Percentiles rank a stretch among this genome's conserved stretches.
These are phyloP conservation scores for Grammomys surdaster DNA, from an alignment of 2,113 vertebrate genomes.

Conservation along the genomic window DNA sequence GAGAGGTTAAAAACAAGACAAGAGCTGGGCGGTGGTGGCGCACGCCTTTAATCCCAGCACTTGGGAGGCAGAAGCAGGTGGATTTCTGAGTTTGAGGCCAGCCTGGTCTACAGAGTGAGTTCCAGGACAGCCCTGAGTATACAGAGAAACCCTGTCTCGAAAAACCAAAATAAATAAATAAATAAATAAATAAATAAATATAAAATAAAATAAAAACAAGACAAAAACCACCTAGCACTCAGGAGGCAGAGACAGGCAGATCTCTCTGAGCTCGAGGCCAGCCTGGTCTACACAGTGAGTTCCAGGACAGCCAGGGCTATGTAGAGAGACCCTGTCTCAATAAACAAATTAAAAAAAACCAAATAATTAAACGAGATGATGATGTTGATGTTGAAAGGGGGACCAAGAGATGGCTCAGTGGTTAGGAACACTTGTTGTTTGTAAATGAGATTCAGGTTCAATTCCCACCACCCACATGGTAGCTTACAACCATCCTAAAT, in stretches of 20 bases:
- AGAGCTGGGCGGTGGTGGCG: too few species aligned
- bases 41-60: too few species aligned
- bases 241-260: background rate
- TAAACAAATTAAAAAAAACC: background rate
- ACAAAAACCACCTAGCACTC: background rate
- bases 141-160: too few species aligned
- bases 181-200: too few species aligned
- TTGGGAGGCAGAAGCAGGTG: too few species aligned
- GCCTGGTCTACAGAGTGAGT: too few species aligned
- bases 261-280: background rate
- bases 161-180: too few species aligned
- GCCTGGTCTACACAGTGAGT: background rate
- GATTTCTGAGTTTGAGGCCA: too few species aligned
- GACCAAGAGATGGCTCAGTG: background rate
- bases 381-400: too few species aligned
- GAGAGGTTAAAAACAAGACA: too few species aligned
- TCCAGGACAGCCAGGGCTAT: background rate
- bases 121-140: too few species aligned
- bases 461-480: background rate
- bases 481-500: background rate
- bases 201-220: background rate
- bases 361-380: background rate
- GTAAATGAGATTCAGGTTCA: background rate
- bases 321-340: background rate
- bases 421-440: background rate